phyloP scores from a whole-genome alignment of 1,140 invertebrate species.

The Palaemon carinicauda region DNA sequence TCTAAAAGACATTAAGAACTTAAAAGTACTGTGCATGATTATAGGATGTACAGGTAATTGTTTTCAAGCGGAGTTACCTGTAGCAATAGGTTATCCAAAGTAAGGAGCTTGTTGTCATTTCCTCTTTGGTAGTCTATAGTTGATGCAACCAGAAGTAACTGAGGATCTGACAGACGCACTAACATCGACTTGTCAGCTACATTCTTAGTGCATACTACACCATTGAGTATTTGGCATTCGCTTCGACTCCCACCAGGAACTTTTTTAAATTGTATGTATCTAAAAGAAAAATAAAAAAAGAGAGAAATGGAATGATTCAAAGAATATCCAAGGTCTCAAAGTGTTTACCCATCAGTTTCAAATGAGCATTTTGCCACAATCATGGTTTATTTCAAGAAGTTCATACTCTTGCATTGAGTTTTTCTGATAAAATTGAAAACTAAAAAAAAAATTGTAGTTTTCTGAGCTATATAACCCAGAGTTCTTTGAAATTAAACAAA shows the following conservation, averaged over 20 bases:
- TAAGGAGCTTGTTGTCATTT: slow-evolving; percentile 48
- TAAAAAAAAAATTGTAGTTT: too few relatives aligned
- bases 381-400: too few relatives aligned
- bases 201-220: slow-evolving; percentile 92
- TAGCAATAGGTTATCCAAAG: slow-evolving; percentile 39
- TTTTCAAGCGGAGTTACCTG: not conserved
- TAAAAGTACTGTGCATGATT: too few relatives aligned
- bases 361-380: too few relatives aligned
- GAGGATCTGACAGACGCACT: slow-evolving; percentile 80
- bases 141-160: slow-evolving; percentile 84
- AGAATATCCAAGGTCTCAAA: not conserved
- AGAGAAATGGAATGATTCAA: not conserved
- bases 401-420: too few relatives aligned
- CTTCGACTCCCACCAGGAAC: slow-evolving; percentile 79
- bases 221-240: slow-evolving; percentile 83
- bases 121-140: slow-evolving; percentile 87
- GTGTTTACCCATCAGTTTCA: too few relatives aligned
- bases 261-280: slow-evolving; percentile 91
- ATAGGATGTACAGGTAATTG: too few relatives aligned
- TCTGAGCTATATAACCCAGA: too few relatives aligned
- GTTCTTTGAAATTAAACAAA: too few relatives aligned
- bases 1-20: too few relatives aligned
- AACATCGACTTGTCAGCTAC: slow-evolving; percentile 90
- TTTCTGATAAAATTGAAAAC: too few relatives aligned
- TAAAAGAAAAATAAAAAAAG: slow-evolving; percentile 52